Evolutionary conservation across 2,113 vertebrate genomes (phyloP).

Genomic region (Anarhynchus alexandrinus): DNA sequence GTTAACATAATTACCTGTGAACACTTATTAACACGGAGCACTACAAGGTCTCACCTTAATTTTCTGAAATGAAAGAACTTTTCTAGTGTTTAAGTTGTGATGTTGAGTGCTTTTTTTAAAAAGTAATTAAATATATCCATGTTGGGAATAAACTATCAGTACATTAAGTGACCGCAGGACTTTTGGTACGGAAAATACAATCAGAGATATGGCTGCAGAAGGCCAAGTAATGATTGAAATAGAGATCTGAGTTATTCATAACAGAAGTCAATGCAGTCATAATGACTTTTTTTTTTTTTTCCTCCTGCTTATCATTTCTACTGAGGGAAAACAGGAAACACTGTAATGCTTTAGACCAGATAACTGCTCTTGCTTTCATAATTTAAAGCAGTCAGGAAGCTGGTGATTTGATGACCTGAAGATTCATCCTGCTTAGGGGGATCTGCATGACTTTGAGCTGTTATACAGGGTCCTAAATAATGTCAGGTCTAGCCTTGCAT

Average conservation of each 20-base stretch:
- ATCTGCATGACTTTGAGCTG: not conserved
- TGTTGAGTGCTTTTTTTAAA: constrained; percentile 15
- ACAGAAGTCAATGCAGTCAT: not conserved
- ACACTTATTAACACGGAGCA: not conserved
- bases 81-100: not conserved
- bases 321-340: not conserved
- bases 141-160: not conserved
- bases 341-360: not conserved
- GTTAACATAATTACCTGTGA: not conserved
- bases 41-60: not conserved
- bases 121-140: not conserved
- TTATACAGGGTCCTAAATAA: not conserved
- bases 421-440: not conserved
- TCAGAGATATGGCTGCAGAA: not conserved
- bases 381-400: not conserved
- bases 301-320: rapidly evolving
- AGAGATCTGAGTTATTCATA: not conserved
- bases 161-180: not conserved
- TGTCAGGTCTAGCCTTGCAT: not conserved
- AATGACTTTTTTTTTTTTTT: not conserved
- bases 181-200: not conserved
- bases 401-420: not conserved
- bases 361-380: not conserved
- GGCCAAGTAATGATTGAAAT: not conserved
- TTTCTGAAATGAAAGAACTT: not conserved